phyloP scores from a whole-genome alignment of 2,797 vertebrate genomes.

The Arremon brunneinucha region DNA sequence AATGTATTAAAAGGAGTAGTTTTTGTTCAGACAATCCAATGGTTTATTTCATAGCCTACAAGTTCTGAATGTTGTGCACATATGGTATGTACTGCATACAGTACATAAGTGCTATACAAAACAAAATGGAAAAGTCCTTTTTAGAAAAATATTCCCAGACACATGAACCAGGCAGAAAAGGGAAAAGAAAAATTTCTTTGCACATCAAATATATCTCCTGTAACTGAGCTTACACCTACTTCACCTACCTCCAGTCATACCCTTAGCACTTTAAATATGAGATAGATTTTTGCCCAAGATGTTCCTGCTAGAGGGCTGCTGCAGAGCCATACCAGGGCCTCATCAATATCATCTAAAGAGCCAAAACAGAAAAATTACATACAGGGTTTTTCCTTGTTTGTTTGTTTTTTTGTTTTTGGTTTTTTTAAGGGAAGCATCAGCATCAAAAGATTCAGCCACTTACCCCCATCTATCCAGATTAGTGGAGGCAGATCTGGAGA shows the following conservation, averaged over 20 bases:
- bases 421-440: neutral
- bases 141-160: neutral
- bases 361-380: neutral
- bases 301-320: neutral
- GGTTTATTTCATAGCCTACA: neutral
- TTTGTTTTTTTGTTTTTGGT: neutral
- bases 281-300: neutral
- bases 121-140: neutral
- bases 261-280: neutral
- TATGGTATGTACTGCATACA: neutral
- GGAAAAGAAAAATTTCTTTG: neutral
- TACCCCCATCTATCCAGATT: neutral
- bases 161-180: neutral
- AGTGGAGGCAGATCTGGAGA: neutral
- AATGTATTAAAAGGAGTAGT: neutral
- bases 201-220: neutral
- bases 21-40: neutral
- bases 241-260: neutral
- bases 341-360: neutral
- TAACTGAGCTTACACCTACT: neutral
- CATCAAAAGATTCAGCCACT: neutral
- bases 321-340: neutral
- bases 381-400: neutral
- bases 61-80: neutral
- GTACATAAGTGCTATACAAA: neutral